Base-by-base conservation (phyloP, 2,888 invertebrate species). In the Euproctis similis region DNA sequence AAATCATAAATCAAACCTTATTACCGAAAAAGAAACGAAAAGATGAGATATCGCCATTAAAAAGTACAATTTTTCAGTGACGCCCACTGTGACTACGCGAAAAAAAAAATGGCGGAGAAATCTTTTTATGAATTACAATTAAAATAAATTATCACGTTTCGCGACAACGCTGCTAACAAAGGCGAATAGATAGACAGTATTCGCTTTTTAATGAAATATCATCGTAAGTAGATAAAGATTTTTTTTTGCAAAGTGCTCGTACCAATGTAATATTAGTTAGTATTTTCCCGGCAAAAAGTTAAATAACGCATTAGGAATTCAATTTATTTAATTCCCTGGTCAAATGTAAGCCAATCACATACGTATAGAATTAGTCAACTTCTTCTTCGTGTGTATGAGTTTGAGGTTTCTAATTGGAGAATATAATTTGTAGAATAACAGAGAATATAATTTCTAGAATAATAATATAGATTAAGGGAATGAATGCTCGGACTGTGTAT, bases 241-340 rank as follows among this genome's bases (percentile, higher is more conserved):
- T n/a, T 62, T 74, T 77, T 65, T 31, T 30, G 34, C n/a, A n/a
- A 41, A 50, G 51, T 69, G 34, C 45, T 50, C 71, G 73, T 59
- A 67, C 72, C n/a, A 14, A 74, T 69, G 68, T 66, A 70, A 69
- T 70, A 66, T 61, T 53, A 59, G 59, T 34, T 27, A 55, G 57
- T 59, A 69, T 69, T 70, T 58, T 46, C 43, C 47, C 42, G 36
- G 46, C 57, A 60, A 66, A 69, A 80, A 80, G 78, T 80, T 80
- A 68, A 76, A 80, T 76, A 70, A 70, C 69, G 55, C 72, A 69
- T 78, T 75, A 72, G 53, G 61, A 61, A 73, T 80, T 75, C 70
- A 75, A 72, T 75, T 74, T 66, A 58, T 64, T 68, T 68, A 71
- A 70, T 67, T 63, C 55, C 51, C 51, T n/a, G 58, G 52, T 59